A percentile compares a stretch with the other conserved stretches of the same genome.
phyloP scores from a whole-genome alignment of 2,888 invertebrate species.

The Hypolimnas misippus region DNA sequence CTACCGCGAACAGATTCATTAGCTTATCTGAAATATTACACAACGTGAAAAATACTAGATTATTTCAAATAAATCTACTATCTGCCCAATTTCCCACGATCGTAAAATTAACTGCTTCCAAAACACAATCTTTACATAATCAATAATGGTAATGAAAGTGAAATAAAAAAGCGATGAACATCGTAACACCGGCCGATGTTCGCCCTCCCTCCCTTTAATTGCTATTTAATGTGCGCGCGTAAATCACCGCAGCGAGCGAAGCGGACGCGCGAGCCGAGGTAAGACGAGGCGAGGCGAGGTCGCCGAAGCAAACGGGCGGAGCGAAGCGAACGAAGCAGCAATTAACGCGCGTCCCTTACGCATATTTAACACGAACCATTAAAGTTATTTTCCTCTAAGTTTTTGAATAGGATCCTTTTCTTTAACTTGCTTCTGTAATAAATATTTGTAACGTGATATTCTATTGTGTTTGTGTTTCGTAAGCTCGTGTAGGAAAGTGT shows the following conservation, averaged over 20 bases:
- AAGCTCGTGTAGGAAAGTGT: too few species aligned
- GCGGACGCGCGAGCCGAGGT: background rate
- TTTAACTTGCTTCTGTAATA: background rate
- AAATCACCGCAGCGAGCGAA: conserved; percentile 9
- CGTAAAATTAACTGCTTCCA: background rate
- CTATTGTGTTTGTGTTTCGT: too few species aligned
- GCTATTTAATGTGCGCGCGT: conserved; percentile 17
- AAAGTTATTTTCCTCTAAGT: background rate
- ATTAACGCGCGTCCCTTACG: conserved; percentile 5
- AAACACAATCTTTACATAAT: background rate
- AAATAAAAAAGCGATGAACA: conserved; percentile 5
- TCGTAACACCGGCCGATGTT: background rate
- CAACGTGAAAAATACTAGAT: too few species aligned
- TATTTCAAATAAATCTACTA: background rate
- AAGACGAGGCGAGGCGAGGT: background rate
- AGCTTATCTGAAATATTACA: too few species aligned
- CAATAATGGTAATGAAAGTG: conserved; percentile 8
- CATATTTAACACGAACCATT: background rate
- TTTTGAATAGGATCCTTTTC: background rate
- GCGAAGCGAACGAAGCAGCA: background rate
- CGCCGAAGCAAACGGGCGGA: background rate
- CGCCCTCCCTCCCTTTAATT: conserved; percentile 19
- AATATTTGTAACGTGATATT: background rate
- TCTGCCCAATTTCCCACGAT: background rate
- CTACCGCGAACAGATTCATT: too few species aligned